Evolutionary conservation across 23 tunicate genomes (phyloP), one percentile per base, ranked within the genome.

Genomic region (Diplosoma virens): DNA sequence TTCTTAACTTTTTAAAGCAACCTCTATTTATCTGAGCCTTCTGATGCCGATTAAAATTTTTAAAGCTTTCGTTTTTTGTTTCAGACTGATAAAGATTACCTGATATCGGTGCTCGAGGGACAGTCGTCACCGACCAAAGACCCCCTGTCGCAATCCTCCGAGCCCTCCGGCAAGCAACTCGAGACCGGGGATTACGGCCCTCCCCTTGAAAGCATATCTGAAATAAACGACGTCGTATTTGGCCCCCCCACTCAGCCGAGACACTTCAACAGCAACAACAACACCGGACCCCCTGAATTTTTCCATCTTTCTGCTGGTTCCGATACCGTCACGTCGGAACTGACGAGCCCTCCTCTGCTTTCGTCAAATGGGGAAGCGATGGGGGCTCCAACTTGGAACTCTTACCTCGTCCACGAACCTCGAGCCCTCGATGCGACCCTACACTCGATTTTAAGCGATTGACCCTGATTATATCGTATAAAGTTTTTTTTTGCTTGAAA

Each of bases 71-170:
- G n/a, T n/a, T 17, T 17, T 32, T 41, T 9, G 4, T 33, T 45
- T n/a, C 83, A 78, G 83, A 74, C 22, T 1, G 83, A 78, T 24
- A 64, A 46, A 31, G 83, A 78, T 28, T 78, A 35, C 21, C 20
- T 78, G 31, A 74, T 47, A 2, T 26, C 29, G 28, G 41, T 78
- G 22, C 46, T 78, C 26, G 83, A 78, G 16, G 70, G 65, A 21
- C 73, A 65, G 30, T 53, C 48, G 33, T 72, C 78, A 21, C 47
- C 60, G 5, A 60, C 60, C 3, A 72, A 72, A 48, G 78, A 72
- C 35, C 60, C n/a, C 61, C 60, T 22, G 2, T 3, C 61, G 34
- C 48, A 72, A 28, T 17, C 48, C 20, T 5, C 59, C 9, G 78
- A 72, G 5, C 4, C 28, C 1, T 72, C 23, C 34, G 20, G 35